phyloP scores from a whole-genome alignment of 2,113 vertebrate genomes.

The Seriola quinqueradiata region DNA sequence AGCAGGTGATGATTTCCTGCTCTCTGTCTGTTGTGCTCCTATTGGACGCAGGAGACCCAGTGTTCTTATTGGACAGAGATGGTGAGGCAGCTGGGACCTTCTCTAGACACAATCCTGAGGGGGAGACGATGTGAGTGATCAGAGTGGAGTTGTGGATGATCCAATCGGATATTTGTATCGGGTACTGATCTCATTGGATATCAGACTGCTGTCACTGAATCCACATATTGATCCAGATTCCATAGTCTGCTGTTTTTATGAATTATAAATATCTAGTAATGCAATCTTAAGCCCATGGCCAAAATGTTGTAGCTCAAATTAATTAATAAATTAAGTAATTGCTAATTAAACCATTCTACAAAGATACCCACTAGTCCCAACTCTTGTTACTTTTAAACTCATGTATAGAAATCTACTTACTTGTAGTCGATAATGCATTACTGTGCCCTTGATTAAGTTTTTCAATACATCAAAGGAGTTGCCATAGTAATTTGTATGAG shows the following conservation, averaged over 20 bases:
- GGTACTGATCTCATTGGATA: neutral
- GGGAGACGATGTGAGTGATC: neutral
- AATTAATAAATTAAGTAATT: no score
- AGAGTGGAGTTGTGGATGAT: neutral
- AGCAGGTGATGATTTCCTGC: slow-evolving; percentile 95
- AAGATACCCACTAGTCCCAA: no score
- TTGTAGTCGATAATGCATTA: no score
- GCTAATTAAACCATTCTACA: no score
- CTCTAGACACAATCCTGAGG: slow-evolving; percentile 94
- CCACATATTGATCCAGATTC: neutral
- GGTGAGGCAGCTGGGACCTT: slow-evolving; percentile 91
- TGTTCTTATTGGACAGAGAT: slow-evolving; percentile 86
- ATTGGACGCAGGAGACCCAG: slow-evolving; percentile 82
- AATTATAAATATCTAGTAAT: neutral
- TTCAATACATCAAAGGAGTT: no score
- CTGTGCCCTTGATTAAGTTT: no score
- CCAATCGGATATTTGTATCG: neutral
- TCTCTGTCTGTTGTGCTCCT: slow-evolving; percentile 86
- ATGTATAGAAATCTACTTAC: no score
- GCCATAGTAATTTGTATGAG: no score
- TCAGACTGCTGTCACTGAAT: neutral
- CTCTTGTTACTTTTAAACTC: no score
- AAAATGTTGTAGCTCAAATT: neutral
- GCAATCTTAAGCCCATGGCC: neutral
- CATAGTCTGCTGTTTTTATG: neutral